Conservation (phyloP, 2,888 invertebrate genomes). For the Orthosia cruda region DNA sequence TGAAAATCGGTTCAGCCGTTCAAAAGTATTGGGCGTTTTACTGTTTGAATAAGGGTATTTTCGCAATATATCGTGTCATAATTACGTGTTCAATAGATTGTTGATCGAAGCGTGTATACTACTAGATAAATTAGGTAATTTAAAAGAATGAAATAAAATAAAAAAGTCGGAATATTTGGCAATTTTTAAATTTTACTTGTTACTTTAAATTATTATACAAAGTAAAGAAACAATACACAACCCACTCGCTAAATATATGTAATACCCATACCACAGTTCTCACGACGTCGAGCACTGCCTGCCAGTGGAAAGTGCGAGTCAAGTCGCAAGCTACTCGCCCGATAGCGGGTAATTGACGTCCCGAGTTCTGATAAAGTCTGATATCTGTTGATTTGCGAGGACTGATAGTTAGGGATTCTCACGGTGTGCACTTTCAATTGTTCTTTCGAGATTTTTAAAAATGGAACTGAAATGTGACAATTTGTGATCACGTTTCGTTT, state of each 20-base stretch:
- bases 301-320: slow-evolving; percentile 65
- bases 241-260: slow-evolving; percentile 27
- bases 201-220: background rate
- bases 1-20: too few relatives aligned
- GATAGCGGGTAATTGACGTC: slow-evolving; percentile 68
- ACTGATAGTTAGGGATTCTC: slow-evolving; percentile 65
- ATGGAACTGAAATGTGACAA: slow-evolving; percentile 22
- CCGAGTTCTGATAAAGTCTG: slow-evolving; percentile 51
- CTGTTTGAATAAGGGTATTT: too few relatives aligned
- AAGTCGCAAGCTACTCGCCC: slow-evolving; percentile 44
- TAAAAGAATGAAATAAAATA: too few relatives aligned
- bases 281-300: slow-evolving; percentile 36
- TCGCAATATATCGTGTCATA: too few relatives aligned
- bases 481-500: too few relatives aligned
- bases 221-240: slow-evolving; percentile 26
- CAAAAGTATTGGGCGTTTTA: too few relatives aligned
- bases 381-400: slow-evolving; percentile 68
- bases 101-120: too few relatives aligned
- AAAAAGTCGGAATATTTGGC: too few relatives aligned
- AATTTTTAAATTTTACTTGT: too few relatives aligned
- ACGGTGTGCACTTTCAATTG: slow-evolving; percentile 65
- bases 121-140: too few relatives aligned
- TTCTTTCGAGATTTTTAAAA: slow-evolving; percentile 41
- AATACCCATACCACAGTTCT: slow-evolving; percentile 54
- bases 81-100: too few relatives aligned